Percentiles rank a stretch among this genome's conserved stretches.
phyloP scores from a whole-genome alignment of 30 jellyfish, hydroid and myxozoan genomes.

The Aurelia aurita region DNA sequence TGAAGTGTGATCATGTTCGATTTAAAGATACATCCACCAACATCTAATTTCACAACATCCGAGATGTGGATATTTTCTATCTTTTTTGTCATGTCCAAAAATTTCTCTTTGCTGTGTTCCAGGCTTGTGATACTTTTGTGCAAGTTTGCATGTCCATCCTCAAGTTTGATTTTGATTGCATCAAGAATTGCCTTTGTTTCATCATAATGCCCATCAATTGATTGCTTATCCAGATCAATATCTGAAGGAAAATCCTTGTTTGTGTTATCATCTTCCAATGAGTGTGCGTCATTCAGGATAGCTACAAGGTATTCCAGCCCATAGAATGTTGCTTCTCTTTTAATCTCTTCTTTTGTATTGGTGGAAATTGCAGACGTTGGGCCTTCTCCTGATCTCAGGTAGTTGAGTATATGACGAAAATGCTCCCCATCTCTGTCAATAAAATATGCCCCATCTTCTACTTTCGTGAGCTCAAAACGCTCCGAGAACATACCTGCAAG shows the following conservation, averaged over 20 bases:
- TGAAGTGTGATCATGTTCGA: background rate
- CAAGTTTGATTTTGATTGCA: too few relatives aligned
- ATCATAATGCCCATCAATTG: constrained; percentile 1
- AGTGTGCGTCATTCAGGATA: background rate
- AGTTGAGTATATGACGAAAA: constrained; percentile 48
- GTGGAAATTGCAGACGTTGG: constrained; percentile 10
- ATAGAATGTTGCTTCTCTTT: constrained; percentile 46
- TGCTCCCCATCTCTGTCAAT: constrained; percentile 51
- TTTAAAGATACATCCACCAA: background rate
- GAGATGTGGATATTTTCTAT: too few relatives aligned
- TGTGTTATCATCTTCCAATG: too few relatives aligned
- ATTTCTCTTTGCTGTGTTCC: too few relatives aligned
- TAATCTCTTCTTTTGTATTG: constrained; percentile 5
- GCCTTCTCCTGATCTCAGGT: constrained; percentile 45
- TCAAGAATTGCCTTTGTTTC: too few relatives aligned
- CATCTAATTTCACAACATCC: too few relatives aligned
- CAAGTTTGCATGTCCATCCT: too few relatives aligned
- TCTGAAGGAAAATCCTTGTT: too few relatives aligned
- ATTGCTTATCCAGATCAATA: constrained; percentile 7
- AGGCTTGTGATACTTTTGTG: too few relatives aligned
- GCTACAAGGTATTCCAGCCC: constrained; percentile 14
- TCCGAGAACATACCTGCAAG: constrained; percentile 52
- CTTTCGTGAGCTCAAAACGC: constrained; percentile 7
- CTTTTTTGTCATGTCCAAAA: too few relatives aligned
- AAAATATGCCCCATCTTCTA: constrained; percentile 10